Percentiles rank a stretch among this genome's conserved stretches.
Evolutionary conservation across 2,113 vertebrate genomes (phyloP).

Genomic region (Bubalus kerabau): DNA sequence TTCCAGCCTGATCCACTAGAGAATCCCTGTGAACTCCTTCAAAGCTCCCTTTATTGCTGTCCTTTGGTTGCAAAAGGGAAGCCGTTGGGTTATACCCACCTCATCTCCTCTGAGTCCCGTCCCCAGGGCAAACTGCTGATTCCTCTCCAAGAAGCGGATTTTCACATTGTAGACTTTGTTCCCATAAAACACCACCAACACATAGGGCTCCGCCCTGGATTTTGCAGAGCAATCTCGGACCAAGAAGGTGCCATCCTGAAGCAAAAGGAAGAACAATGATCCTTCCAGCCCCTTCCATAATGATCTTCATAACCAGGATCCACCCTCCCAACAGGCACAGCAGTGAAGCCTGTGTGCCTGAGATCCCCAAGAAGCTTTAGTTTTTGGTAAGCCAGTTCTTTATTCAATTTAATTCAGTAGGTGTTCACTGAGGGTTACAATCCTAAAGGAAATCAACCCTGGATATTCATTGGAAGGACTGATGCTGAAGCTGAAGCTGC

Average conservation of each 20-base stretch:
- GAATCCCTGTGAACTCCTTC: background rate
- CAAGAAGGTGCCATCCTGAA: constrained; percentile 90
- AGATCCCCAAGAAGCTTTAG: background rate
- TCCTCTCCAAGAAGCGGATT: constrained; percentile 86
- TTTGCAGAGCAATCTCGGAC: constrained; percentile 88
- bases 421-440: background rate
- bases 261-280: background rate
- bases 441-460: background rate
- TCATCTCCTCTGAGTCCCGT: constrained; percentile 85
- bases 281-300: too few species aligned
- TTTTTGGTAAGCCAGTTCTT: background rate
- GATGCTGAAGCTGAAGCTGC: background rate
- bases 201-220: constrained; percentile 85
- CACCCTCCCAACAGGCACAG: rapidly evolving
- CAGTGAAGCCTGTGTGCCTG: background rate
- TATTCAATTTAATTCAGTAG: background rate
- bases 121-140: constrained; percentile 85
- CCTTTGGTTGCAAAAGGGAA: background rate
- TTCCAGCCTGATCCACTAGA: background rate
- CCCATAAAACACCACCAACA: constrained; percentile 86
- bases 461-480: background rate
- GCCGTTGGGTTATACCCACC: constrained; percentile 77
- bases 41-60: background rate
- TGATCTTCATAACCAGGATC: background rate
- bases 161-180: constrained; percentile 93